A percentile compares a stretch with the other conserved stretches of the same genome.
Evolutionary conservation across 2,797 vertebrate species (phyloP).

Genomic region (Coregonus sp.): DNA sequence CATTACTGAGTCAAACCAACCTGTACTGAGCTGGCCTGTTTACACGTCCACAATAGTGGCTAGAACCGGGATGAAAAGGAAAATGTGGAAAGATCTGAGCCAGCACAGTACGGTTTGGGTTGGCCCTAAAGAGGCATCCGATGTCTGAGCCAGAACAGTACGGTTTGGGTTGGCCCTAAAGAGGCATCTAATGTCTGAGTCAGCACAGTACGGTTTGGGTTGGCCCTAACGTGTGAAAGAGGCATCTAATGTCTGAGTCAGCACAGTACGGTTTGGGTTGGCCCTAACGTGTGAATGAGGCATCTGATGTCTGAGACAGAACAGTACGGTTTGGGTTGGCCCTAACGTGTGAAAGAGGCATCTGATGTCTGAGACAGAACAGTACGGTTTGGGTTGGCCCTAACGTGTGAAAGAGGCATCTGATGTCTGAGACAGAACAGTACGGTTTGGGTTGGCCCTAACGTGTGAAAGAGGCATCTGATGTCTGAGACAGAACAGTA

Average conservation of each 20-base stretch:
- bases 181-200: background rate
- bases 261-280: background rate
- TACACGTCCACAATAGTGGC: background rate
- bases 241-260: background rate
- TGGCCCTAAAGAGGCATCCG: background rate
- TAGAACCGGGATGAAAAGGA: background rate
- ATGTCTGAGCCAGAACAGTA: background rate
- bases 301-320: background rate
- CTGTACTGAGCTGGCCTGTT: background rate
- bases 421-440: background rate
- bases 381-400: background rate
- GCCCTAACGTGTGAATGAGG: background rate
- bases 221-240: background rate
- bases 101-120: background rate
- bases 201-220: background rate
- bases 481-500: too few relatives aligned
- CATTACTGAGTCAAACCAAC: too few relatives aligned
- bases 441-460: background rate
- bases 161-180: background rate
- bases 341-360: background rate
- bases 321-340: background rate
- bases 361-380: background rate
- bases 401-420: background rate
- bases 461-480: background rate
- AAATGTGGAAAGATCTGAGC: background rate